These are phyloP conservation scores for Ameiurus melas DNA, from an alignment of 2,113 vertebrate genomes.

Conservation along the genomic window DNA sequence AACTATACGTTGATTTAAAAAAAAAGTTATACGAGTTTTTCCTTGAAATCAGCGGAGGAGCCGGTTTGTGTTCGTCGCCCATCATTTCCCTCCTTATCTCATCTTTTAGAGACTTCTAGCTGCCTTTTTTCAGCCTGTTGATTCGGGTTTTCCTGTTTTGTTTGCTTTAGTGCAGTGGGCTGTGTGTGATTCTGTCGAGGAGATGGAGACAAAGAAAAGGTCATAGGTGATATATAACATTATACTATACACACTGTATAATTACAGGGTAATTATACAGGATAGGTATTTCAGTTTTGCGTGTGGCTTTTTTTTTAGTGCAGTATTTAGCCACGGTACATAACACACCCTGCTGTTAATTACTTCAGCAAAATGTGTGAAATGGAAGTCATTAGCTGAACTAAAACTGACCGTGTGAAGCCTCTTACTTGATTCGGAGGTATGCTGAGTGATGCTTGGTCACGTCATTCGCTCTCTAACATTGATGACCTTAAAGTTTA, in stretches of 20 bases:
- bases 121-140: neutral
- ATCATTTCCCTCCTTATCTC: neutral
- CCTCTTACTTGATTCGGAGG: neutral
- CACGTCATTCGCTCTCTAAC: too few relatives aligned
- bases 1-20: neutral
- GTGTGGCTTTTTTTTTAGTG: neutral
- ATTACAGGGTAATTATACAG: neutral
- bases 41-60: neutral
- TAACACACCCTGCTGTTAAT: neutral
- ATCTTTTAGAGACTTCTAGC: neutral
- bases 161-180: neutral
- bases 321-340: neutral
- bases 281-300: neutral
- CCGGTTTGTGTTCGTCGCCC: conserved; percentile 36
- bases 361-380: neutral
- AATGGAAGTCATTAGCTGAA: neutral
- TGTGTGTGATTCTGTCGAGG: conserved; percentile 26
- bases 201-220: neutral
- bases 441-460: neutral
- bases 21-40: conserved; percentile 7
- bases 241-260: too few relatives aligned
- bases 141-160: neutral
- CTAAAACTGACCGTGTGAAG: neutral
- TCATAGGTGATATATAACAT: too few relatives aligned
- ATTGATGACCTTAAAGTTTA: too few relatives aligned